Conservation (phyloP, 1,140 invertebrate genomes). For the Metaphire vulgaris region DNA sequence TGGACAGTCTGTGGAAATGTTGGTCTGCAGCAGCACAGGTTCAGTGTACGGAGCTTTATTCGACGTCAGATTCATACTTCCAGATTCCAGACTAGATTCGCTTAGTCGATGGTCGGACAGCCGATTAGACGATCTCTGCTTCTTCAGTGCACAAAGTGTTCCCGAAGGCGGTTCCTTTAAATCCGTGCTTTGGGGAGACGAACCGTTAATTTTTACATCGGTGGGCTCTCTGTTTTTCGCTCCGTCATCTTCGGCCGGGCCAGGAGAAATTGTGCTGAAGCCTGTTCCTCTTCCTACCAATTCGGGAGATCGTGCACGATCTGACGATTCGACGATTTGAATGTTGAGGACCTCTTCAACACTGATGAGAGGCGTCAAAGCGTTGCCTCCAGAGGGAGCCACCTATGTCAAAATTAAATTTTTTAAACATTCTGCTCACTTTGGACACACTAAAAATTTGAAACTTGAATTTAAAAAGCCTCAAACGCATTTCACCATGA, state of each 20-base stretch:
- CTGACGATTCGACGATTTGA: background rate
- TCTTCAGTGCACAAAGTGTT: background rate
- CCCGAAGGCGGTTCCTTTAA: background rate
- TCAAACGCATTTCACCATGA: background rate
- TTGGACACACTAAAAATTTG: background rate
- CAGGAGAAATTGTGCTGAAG: no score
- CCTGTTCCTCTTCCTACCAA: background rate
- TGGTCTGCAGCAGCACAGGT: background rate
- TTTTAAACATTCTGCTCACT: no score
- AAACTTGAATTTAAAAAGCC: background rate
- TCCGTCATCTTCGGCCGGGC: background rate
- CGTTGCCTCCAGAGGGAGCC: background rate
- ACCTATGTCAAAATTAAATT: background rate
- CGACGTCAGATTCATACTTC: background rate
- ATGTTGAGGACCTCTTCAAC: background rate
- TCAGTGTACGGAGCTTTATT: background rate
- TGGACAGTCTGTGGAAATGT: background rate
- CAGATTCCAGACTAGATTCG: background rate
- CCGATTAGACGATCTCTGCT: background rate
- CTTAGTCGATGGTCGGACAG: background rate
- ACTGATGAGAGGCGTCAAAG: background rate
- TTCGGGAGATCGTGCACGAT: background rate
- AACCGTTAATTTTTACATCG: background rate
- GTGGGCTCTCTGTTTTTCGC: background rate
- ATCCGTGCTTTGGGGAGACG: background rate